A percentile compares a stretch with the other conserved stretches of the same genome.
These are phyloP conservation scores for Sarcophaga carnaria DNA, from an alignment of 2,888 invertebrate species.

Conservation along the genomic window DNA sequence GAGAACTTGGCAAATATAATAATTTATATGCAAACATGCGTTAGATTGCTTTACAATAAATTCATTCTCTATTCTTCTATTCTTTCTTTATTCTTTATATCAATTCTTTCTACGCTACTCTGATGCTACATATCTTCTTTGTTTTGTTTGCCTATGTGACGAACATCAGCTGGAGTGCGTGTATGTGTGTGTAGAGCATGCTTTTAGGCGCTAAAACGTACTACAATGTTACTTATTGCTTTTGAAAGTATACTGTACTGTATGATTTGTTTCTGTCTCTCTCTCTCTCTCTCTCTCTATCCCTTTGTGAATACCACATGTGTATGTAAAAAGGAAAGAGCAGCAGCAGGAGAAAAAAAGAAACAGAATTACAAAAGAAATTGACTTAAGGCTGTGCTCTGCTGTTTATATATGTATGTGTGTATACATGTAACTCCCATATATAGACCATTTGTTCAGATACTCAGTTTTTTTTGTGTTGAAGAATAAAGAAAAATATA, in stretches of 20 bases:
- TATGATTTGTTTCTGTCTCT: slow-evolving; percentile 22
- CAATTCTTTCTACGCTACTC: not conserved
- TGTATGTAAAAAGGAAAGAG: too few relatives aligned
- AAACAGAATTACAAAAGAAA: slow-evolving; percentile 60
- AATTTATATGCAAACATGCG: slow-evolving; percentile 71
- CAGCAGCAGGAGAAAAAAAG: slow-evolving; percentile 12
- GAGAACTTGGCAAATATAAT: slow-evolving; percentile 67
- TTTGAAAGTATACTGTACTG: slow-evolving; percentile 23
- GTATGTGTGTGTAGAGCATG: slow-evolving; percentile 32
- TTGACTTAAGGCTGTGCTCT: slow-evolving; percentile 58
- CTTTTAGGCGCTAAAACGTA: slow-evolving; percentile 67
- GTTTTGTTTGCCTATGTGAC: slow-evolving; percentile 13
- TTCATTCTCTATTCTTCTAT: slow-evolving; percentile 40
- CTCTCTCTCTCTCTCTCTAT: slow-evolving; percentile 43
- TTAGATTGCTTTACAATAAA: slow-evolving; percentile 70
- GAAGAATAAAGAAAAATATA: slow-evolving; percentile 3
- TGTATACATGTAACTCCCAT: too few relatives aligned
- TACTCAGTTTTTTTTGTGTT: slow-evolving; percentile 11
- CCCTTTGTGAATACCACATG: not conserved
- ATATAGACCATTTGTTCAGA: slow-evolving; percentile 25
- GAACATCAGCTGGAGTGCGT: too few relatives aligned
- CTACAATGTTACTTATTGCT: slow-evolving; percentile 64
- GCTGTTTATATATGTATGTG: not conserved
- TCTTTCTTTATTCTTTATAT: slow-evolving; percentile 18
- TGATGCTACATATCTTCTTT: not conserved